Base-by-base conservation (phyloP, 2,113 vertebrate species). In the Dendropsophus ebraccatus region DNA sequence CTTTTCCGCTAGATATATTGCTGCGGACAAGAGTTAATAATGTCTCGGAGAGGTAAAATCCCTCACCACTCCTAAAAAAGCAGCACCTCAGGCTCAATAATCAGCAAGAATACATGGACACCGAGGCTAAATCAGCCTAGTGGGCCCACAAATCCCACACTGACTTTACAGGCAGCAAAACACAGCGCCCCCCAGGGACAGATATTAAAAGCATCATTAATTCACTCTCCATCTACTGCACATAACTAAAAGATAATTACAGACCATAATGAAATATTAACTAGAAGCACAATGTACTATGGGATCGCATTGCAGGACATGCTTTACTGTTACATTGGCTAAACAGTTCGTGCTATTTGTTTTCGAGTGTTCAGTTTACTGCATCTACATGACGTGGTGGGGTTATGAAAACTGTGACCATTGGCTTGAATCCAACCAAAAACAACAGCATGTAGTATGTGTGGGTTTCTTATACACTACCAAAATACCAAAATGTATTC, bases 11-110 rank as follows among this genome's bases (percentile, higher is more conserved):
- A 60, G 52, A 37, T 37, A 79, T 35, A 35, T 56, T 32, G 75
- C 75, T 56, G 50, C 19, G 50, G 49, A 56, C 50, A 23, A 17
- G 28, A 35, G 28, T 78, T 30, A 78, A 78, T 54, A 52, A 78
- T 54, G 50, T 78, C 28, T 35, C 30, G 4, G 30, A 78, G 75
- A 54, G 50, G 28, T 8, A 21, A 47, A 74, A 74, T 47, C 41
- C 41, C 41, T 47, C n/a, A 28, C 19, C 41, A 8, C 72, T 74
- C 41, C 41, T 74, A 37, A 74, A 74, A 49, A 9, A 47, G 72
- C 70, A 73, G 70, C 70, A 73, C 9, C 19, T 72, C 41, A 35
- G 69, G 69, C 21, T 45, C 35, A 45, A n/a, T 73, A 73, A 45
- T 73, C 35, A 73, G 37, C 70, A n/a, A 45, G 72, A 21, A 74